These are phyloP conservation scores for Pandemis heparana DNA, from an alignment of 2,888 invertebrate genomes.

Conservation along the genomic window DNA sequence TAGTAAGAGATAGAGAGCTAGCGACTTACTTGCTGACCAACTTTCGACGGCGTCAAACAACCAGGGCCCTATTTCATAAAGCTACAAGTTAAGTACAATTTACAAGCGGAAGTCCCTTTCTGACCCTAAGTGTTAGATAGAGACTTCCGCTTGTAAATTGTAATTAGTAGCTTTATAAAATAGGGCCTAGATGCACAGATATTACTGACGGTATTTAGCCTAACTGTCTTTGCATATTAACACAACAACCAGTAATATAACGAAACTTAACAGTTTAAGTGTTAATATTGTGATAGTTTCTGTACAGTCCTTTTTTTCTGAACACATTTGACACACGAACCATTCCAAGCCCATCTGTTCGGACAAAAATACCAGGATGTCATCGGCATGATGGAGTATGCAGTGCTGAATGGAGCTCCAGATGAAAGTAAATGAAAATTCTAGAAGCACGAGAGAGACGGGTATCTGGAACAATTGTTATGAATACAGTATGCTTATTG, in stretches of 20 bases:
- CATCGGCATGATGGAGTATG: slow-evolving; percentile 58
- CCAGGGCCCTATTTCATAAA: too few species aligned
- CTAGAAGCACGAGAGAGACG: slow-evolving; percentile 56
- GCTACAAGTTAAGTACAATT: too few species aligned
- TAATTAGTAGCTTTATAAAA: too few species aligned
- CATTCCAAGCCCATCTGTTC: slow-evolving; percentile 58
- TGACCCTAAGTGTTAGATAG: too few species aligned
- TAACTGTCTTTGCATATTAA: slow-evolving; percentile 2
- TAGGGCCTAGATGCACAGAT: too few species aligned
- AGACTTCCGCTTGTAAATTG: too few species aligned
- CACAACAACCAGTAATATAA: slow-evolving; percentile 55
- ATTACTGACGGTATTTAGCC: not conserved
- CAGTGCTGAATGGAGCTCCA: slow-evolving; percentile 63
- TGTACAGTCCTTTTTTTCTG: slow-evolving; percentile 58
- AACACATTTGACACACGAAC: slow-evolving; percentile 64
- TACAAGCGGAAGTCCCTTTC: too few species aligned
- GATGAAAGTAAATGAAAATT: slow-evolving; percentile 56
- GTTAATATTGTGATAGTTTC: slow-evolving; percentile 55
- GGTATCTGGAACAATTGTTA: slow-evolving; percentile 58
- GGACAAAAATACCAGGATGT: slow-evolving; percentile 58
- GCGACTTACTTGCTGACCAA: too few species aligned
- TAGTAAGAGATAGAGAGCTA: too few species aligned
- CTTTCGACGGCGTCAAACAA: too few species aligned
- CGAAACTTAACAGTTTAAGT: slow-evolving; percentile 59
- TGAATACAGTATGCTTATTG: not conserved